Percentiles rank a stretch among this genome's conserved stretches.
Evolutionary conservation across 1,140 invertebrate species (phyloP).

Genomic region (Pseudachorutes palmiensis): DNA sequence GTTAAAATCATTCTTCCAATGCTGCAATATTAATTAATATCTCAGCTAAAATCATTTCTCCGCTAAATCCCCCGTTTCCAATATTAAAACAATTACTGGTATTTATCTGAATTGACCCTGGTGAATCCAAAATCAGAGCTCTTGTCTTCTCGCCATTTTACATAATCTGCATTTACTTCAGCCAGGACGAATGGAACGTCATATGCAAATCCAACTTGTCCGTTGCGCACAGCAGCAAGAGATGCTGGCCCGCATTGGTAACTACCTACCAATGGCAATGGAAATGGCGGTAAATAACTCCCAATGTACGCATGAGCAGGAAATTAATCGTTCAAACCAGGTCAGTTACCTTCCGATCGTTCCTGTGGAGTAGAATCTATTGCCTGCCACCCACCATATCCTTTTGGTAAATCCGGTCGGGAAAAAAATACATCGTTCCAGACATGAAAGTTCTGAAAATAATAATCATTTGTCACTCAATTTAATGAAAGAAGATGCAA

Average conservation of each 20-base stretch:
- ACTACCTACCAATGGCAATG: slow-evolving; percentile 42
- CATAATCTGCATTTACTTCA: slow-evolving; percentile 68
- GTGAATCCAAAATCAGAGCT: slow-evolving; percentile 57
- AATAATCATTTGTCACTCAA: background rate
- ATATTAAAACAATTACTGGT: slow-evolving; percentile 48
- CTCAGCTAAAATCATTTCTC: too few relatives aligned
- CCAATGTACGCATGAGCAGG: too few relatives aligned
- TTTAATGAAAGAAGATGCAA: too few relatives aligned
- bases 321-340: too few relatives aligned
- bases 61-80: too few relatives aligned
- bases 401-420: slow-evolving; percentile 31
- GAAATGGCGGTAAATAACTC: slow-evolving; percentile 6
- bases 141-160: slow-evolving; percentile 58
- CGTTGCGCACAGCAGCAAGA: slow-evolving; percentile 58
- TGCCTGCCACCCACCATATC: slow-evolving; percentile 72
- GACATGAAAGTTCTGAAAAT: slow-evolving; percentile 62
- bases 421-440: slow-evolving; percentile 62
- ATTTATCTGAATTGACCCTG: slow-evolving; percentile 59
- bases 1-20: slow-evolving; percentile 67
- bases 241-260: slow-evolving; percentile 58
- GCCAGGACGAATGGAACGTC: slow-evolving; percentile 68
- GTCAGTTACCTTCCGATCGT: slow-evolving; percentile 29
- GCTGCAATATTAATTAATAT: slow-evolving; percentile 44
- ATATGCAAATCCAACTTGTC: slow-evolving; percentile 65
- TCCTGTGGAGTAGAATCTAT: slow-evolving; percentile 72